Evolutionary conservation across 2,888 invertebrate species (phyloP).

Genomic region (Ornithoptera priamus): DNA sequence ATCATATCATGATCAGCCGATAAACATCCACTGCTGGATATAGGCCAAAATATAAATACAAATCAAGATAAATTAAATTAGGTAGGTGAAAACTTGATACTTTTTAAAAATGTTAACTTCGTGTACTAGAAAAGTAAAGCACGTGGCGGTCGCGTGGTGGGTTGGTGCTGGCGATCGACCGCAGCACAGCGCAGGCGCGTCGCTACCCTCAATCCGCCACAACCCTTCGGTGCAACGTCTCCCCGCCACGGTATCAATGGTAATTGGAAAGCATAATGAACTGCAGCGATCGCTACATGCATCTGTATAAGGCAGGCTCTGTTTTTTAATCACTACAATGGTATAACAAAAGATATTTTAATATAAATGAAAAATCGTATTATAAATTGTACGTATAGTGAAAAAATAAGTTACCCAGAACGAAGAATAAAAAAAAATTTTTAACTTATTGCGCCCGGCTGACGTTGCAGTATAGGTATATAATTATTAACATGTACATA

Average conservation of each 20-base stretch:
- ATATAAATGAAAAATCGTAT: not conserved
- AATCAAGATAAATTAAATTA: no score
- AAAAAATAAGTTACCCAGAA: no score
- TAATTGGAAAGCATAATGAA: conserved; percentile 29
- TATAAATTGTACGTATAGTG: no score
- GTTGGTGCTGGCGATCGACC: conserved; percentile 60
- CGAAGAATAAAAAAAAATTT: no score
- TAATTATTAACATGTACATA: no score
- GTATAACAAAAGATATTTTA: not conserved
- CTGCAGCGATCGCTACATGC: conserved; percentile 21
- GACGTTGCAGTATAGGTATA: no score
- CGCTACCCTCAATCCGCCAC: conserved; percentile 36
- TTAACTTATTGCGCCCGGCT: no score
- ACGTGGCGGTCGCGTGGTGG: conserved; percentile 68
- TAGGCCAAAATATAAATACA: no score
- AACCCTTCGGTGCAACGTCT: conserved; percentile 51
- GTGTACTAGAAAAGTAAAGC: conserved; percentile 37
- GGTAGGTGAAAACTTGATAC: not conserved
- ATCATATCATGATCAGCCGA: no score
- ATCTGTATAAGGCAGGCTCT: conserved; percentile 6
- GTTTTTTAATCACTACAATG: not conserved
- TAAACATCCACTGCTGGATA: no score
- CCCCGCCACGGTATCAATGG: conserved; percentile 31
- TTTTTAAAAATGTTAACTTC: not conserved
- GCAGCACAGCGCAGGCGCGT: conserved; percentile 63